Conservation (phyloP, 2,113 vertebrate genomes). For the Haplochromis burtoni region DNA sequence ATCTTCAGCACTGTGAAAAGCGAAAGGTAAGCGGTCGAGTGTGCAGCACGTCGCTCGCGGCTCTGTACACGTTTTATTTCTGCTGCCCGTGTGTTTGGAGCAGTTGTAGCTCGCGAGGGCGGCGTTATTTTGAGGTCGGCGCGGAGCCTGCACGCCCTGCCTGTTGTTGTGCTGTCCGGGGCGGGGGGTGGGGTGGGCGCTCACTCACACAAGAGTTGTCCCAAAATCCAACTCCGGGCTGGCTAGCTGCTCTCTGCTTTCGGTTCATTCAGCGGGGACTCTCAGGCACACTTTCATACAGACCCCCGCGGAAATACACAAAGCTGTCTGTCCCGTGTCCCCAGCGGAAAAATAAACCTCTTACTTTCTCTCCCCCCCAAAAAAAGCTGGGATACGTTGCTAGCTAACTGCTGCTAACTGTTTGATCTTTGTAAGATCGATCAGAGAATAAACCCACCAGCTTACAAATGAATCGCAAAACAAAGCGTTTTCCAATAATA, state of each 20-base stretch:
- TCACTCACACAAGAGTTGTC: slow-evolving; percentile 27
- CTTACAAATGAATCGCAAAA: neutral
- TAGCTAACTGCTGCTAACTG: neutral
- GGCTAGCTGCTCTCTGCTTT: slow-evolving; percentile 2
- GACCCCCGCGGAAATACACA: neutral
- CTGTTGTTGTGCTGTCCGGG: slow-evolving; percentile 64
- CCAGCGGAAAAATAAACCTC: neutral
- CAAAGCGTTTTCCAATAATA: neutral
- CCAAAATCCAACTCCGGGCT: slow-evolving; percentile 15
- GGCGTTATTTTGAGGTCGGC: slow-evolving; percentile 39
- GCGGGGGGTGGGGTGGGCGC: slow-evolving; percentile 31
- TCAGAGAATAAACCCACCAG: neutral
- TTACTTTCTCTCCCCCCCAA: neutral
- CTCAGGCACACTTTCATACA: neutral
- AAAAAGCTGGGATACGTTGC: neutral
- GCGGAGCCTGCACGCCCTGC: slow-evolving; percentile 48
- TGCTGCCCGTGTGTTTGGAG: neutral
- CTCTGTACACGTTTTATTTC: neutral
- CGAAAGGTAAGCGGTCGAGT: slow-evolving; percentile 42
- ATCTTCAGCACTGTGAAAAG: slow-evolving; percentile 1
- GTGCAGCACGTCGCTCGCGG: neutral
- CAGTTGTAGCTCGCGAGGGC: neutral
- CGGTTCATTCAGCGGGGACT: neutral
- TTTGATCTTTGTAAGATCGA: neutral
- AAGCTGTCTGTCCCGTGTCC: rapidly evolving